Percentiles rank a stretch among this genome's conserved stretches.
phyloP scores from a whole-genome alignment of 2,113 vertebrate species.

The Synodontis membranacea region DNA sequence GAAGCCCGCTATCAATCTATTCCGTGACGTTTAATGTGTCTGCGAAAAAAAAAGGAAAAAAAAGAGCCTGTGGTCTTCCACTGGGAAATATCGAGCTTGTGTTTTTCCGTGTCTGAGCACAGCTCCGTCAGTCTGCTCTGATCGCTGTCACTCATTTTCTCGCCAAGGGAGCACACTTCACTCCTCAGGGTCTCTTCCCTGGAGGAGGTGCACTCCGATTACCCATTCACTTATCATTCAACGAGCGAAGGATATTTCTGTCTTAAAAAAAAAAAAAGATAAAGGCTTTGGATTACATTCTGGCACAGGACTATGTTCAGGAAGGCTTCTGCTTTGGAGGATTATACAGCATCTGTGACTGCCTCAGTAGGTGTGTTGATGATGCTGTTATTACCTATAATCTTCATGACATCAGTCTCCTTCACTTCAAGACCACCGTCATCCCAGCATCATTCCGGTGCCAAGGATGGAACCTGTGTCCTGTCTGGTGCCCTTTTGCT shows the following conservation, averaged over 20 bases:
- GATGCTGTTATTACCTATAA: neutral
- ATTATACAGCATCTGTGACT: neutral
- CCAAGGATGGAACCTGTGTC: neutral
- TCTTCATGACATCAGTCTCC: neutral
- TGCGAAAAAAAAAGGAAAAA: conserved; percentile 16
- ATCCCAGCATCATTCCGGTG: neutral
- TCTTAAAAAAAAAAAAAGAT: neutral
- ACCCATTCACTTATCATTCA: conserved; percentile 1
- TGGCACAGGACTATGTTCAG: neutral
- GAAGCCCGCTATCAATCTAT: neutral
- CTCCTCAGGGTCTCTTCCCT: conserved; percentile 13
- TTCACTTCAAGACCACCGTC: neutral
- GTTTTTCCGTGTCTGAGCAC: conserved; percentile 22
- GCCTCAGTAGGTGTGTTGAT: neutral
- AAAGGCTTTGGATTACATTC: neutral
- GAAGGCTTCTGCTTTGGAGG: neutral
- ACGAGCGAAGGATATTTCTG: neutral
- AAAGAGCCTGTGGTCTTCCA: conserved; percentile 6
- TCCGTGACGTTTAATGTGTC: neutral
- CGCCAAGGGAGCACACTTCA: neutral
- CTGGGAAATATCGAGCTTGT: conserved; percentile 35
- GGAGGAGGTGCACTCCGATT: neutral
- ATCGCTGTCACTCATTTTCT: conserved; percentile 44
- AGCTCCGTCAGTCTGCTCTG: conserved; percentile 32
- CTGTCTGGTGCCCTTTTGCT: neutral